These are phyloP conservation scores for Physella acuta DNA, from an alignment of 1,140 invertebrate species.

Conservation along the genomic window DNA sequence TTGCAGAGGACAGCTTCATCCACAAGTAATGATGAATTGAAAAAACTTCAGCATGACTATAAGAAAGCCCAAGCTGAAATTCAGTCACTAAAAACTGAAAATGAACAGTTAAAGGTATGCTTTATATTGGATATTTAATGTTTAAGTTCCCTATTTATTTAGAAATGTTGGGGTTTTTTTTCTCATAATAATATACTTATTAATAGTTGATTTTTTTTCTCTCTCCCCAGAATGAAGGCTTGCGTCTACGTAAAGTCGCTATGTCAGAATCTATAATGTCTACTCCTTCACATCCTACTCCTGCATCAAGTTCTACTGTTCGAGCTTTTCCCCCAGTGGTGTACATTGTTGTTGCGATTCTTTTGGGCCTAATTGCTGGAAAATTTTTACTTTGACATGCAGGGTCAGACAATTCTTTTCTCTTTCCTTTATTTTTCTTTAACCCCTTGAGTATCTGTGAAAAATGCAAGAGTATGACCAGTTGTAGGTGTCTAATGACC, in stretches of 20 bases:
- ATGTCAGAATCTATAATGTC: constrained; percentile 66
- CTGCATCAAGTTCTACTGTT: constrained; percentile 34
- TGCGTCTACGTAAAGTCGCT: constrained; percentile 66
- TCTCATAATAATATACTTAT: too few relatives aligned
- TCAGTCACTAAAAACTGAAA: constrained; percentile 25
- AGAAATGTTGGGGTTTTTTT: too few relatives aligned
- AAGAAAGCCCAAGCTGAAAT: constrained; percentile 30
- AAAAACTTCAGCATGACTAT: constrained; percentile 29
- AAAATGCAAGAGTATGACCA: neutral
- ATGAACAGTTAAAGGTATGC: constrained; percentile 32
- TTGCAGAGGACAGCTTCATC: neutral
- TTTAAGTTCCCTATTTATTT: too few relatives aligned
- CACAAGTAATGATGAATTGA: constrained; percentile 22
- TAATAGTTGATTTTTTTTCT: too few relatives aligned
- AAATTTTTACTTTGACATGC: constrained; percentile 60
- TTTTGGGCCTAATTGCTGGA: constrained; percentile 62
- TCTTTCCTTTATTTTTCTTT: neutral
- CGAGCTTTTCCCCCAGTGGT: constrained; percentile 53
- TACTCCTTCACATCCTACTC: constrained; percentile 39
- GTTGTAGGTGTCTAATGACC: too few relatives aligned
- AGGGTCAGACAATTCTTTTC: neutral
- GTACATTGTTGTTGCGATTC: constrained; percentile 58
- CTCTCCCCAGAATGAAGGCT: constrained; percentile 58
- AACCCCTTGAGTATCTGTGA: neutral
- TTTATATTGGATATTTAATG: neutral